Evolutionary conservation across 1,140 invertebrate species (phyloP), one percentile per base, ranked within the genome.

Genomic region (Psilanteris sp.): DNA sequence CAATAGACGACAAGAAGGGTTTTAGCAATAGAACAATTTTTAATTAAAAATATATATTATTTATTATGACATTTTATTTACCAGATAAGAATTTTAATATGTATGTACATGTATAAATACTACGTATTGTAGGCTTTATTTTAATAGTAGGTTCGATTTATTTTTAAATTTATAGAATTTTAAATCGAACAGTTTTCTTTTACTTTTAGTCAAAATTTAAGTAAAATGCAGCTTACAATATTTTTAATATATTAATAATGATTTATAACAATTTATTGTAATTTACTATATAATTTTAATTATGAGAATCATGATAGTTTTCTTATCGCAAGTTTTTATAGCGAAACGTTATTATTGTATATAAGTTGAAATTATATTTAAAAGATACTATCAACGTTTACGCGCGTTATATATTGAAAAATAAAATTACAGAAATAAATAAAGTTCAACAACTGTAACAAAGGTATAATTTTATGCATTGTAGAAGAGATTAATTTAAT

Each of bases 31-130:
- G 67, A 27, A 22, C 61, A 59, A 39, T 52, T 70, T 31, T 62
- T 64, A 55, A 62, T 62, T 46, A 62, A 62, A 64, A 41, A 55
- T 36, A 41, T 64, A 43, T 50, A 72, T 77, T 72, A 72, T 77
- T 77, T 68, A 77, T 72, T 77, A 41, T 61, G 50, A 57, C 46
- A 67, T 68, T 55, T 72, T 68, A 75, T 68, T 50, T 57, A 55
- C 62, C 29, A n/a, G 2, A 32, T 66, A 67, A 68, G 44, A 72
- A 41, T 67, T 66, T 61, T 66, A 62, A 62, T 15, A 18, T 71
- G 54, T 77, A 71, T 77, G 67, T 77, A 77, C 71, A 55, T 64
- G 57, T 77, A 77, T 67, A 77, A 66, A 76, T 76, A 67, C 27
- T 37, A 61, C 32, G 34, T 39, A 32, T 66, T 73, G 59, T 73